Evolutionary conservation across 2,113 vertebrate species (phyloP).

Genomic region (Megaptera novaeangliae): DNA sequence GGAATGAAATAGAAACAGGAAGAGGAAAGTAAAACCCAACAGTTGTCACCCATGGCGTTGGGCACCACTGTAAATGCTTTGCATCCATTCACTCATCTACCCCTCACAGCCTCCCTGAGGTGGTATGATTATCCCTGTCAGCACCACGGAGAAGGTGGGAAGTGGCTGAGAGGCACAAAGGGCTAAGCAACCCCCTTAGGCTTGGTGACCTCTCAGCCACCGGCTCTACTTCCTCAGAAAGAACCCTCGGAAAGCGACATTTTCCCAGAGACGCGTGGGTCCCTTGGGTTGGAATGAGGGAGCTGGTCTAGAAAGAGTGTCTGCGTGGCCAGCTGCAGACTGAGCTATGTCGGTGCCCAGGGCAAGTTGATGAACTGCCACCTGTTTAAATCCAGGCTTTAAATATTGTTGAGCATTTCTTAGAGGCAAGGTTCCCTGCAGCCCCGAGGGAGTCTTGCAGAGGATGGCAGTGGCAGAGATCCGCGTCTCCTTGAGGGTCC

Average conservation of each 20-base stretch:
- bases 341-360: not conserved
- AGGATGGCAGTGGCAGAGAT: too few species aligned
- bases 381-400: not conserved
- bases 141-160: not conserved
- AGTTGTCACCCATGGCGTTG: rapidly evolving
- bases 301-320: not conserved
- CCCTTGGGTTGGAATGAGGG: not conserved
- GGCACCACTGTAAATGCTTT: not conserved
- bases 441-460: not conserved
- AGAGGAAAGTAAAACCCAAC: not conserved
- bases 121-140: rapidly evolving
- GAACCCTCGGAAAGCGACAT: not conserved
- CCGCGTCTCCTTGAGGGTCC: not conserved
- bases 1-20: not conserved
- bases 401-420: too few species aligned
- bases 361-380: not conserved
- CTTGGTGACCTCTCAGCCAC: not conserved
- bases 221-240: not conserved
- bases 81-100: too few species aligned
- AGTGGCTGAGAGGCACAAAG: not conserved
- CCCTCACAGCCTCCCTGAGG: not conserved
- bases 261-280: not conserved
- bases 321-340: too few species aligned
- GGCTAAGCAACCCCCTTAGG: not conserved
- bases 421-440: not conserved